Evolutionary conservation across 2,797 vertebrate genomes (phyloP).

Genomic region (Nannoperca obscura): DNA sequence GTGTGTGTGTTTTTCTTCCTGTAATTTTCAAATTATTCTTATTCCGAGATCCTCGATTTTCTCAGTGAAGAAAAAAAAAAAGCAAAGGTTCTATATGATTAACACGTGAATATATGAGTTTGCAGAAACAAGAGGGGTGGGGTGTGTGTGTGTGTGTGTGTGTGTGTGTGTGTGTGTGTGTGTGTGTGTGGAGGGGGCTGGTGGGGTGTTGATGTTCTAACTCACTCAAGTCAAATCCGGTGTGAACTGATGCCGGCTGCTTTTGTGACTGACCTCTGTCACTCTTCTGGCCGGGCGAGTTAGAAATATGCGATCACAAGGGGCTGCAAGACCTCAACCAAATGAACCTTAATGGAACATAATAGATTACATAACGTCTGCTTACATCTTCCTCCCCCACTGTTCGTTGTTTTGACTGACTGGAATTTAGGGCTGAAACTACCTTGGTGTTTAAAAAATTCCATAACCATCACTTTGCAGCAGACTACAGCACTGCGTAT

Average conservation of each 20-base stretch:
- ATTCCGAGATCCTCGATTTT: not conserved
- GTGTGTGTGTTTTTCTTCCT: too few relatives aligned
- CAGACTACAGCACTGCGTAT: too few relatives aligned
- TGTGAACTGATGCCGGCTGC: conserved; percentile 68
- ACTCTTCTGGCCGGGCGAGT: not conserved
- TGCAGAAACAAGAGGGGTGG: not conserved
- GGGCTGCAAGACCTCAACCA: conserved; percentile 1
- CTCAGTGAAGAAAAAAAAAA: not conserved
- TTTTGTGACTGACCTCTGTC: conserved; percentile 50
- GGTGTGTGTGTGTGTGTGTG: too few relatives aligned
- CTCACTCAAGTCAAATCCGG: conserved; percentile 61
- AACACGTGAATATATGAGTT: not conserved
- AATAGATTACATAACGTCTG: conserved; percentile 36
- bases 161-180: too few relatives aligned
- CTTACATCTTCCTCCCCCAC: not conserved
- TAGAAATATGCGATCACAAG: conserved; percentile 2
- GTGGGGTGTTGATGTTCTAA: conserved; percentile 12
- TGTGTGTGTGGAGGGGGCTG: not conserved
- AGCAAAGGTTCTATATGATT: not conserved
- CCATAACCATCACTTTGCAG: not conserved
- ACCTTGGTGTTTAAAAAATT: not conserved
- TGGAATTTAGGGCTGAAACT: not conserved
- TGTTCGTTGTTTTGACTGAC: not conserved
- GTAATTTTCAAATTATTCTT: not conserved
- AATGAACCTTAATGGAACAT: conserved; percentile 28